These are phyloP conservation scores for Aspidiotus destructor DNA, from an alignment of 2,888 invertebrate species.

Conservation along the genomic window DNA sequence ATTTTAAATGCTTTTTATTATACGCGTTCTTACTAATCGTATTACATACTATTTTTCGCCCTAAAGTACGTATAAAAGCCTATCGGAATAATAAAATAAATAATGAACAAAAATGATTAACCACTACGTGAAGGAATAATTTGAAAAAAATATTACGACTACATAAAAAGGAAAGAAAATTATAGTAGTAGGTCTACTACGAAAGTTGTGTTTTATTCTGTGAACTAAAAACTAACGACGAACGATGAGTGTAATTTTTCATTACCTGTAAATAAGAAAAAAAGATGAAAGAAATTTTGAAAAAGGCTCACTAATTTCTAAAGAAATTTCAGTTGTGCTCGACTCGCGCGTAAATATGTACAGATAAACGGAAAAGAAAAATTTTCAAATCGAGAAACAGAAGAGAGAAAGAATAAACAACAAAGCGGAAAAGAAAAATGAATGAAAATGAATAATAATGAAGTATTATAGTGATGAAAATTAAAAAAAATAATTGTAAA, in stretches of 20 bases:
- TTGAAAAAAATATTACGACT: neutral
- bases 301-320: neutral
- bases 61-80: too few species aligned
- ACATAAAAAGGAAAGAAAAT: conserved; percentile 3
- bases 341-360: neutral
- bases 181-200: conserved; percentile 8
- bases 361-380: too few species aligned
- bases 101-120: conserved; percentile 5
- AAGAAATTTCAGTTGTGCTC: neutral
- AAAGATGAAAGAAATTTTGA: neutral
- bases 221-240: conserved; percentile 24
- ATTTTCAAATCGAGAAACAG: too few species aligned
- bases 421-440: neutral
- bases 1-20: too few species aligned
- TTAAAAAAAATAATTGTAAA: neutral
- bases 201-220: conserved; percentile 28
- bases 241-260: conserved; percentile 30
- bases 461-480: neutral
- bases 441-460: neutral
- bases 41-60: too few species aligned
- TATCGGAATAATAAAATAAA: neutral
- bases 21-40: too few species aligned
- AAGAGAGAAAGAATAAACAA: neutral
- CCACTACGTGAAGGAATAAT: conserved; percentile 6
- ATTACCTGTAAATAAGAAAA: conserved; percentile 26